Evolutionary conservation across 2,888 invertebrate genomes (phyloP).

Genomic region (Mythimna lalbum): DNA sequence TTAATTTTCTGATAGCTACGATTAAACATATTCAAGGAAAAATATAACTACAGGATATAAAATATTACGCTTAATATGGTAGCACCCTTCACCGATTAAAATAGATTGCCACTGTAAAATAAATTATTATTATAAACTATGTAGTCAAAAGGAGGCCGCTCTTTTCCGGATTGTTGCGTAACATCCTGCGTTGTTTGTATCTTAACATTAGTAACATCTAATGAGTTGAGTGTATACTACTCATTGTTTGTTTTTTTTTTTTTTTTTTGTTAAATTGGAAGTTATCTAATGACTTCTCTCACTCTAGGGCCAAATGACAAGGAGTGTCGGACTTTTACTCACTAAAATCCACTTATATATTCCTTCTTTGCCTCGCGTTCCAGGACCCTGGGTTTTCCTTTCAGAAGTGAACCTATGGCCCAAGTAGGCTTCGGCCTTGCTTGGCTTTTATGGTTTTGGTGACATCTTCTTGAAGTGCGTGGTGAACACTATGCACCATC

Average conservation of each 20-base stretch:
- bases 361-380: too few relatives aligned
- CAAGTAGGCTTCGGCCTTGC: too few relatives aligned
- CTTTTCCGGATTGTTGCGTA: conserved; percentile 54
- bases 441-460: too few relatives aligned
- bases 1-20: not conserved
- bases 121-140: not conserved
- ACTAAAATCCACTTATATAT: too few relatives aligned
- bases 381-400: too few relatives aligned
- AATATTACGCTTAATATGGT: not conserved
- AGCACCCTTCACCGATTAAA: conserved; percentile 34
- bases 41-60: not conserved
- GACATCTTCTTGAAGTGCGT: too few relatives aligned
- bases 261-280: too few relatives aligned
- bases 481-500: too few relatives aligned
- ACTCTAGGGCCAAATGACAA: too few relatives aligned
- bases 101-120: conserved; percentile 14
- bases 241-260: not conserved
- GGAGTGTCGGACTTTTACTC: too few relatives aligned
- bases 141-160: conserved; percentile 26
- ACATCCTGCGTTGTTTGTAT: conserved; percentile 18
- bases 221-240: not conserved
- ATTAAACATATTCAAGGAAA: conserved; percentile 19
- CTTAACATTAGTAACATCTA: conserved; percentile 32
- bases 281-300: too few relatives aligned
- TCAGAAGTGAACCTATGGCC: too few relatives aligned